Percentiles rank a stretch among this genome's conserved stretches.
These are phyloP conservation scores for Ridgeia piscesae DNA, from an alignment of 1,140 invertebrate species.

Conservation along the genomic window DNA sequence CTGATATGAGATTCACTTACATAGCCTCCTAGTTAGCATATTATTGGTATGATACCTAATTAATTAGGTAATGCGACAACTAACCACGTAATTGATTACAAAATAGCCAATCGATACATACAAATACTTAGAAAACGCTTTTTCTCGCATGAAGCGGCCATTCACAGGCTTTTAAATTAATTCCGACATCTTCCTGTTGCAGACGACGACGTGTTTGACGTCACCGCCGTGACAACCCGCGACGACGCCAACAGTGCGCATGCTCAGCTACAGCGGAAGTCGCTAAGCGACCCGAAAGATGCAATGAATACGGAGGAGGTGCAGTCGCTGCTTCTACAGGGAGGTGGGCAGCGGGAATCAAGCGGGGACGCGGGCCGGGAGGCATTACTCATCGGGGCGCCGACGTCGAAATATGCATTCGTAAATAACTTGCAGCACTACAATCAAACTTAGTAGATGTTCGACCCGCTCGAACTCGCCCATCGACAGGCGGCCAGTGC, in stretches of 20 bases:
- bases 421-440: not conserved
- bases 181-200: not conserved
- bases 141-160: not conserved
- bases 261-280: conserved; percentile 3
- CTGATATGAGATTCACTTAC: too few relatives aligned
- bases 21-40: too few relatives aligned
- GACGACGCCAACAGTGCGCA: not conserved
- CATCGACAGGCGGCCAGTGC: not conserved
- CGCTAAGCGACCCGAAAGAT: not conserved
- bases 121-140: not conserved
- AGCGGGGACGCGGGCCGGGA: not conserved
- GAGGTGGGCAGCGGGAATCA: not conserved
- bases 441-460: not conserved
- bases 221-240: not conserved
- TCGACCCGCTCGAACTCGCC: too few relatives aligned
- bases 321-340: not conserved
- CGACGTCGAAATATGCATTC: not conserved
- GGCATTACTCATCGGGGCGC: not conserved
- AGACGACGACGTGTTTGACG: not conserved
- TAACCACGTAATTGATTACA: too few relatives aligned
- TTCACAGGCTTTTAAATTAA: not conserved
- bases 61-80: too few relatives aligned
- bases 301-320: not conserved
- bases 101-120: too few relatives aligned
- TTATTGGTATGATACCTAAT: too few relatives aligned